phyloP scores from a whole-genome alignment of 2,113 vertebrate species.

The Emydocephalus ijimae region DNA sequence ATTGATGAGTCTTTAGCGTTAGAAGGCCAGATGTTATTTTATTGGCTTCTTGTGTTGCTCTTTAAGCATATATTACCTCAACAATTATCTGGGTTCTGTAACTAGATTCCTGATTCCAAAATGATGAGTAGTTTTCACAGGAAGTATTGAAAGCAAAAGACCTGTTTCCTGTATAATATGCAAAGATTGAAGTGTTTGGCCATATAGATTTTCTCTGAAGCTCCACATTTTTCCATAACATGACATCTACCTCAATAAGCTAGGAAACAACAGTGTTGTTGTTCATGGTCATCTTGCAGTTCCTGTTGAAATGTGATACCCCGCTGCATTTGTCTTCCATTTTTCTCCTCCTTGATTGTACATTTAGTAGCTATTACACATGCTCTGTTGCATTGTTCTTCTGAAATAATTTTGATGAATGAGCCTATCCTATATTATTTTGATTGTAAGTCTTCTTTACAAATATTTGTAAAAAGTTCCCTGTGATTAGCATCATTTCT shows the following conservation, averaged over 20 bases:
- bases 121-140: neutral
- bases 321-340: slow-evolving; percentile 43
- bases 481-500: slow-evolving; percentile 63
- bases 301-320: slow-evolving; percentile 50
- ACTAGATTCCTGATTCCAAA: neutral
- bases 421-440: slow-evolving; percentile 58
- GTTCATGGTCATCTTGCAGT: slow-evolving; percentile 48
- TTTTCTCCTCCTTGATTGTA: slow-evolving; percentile 41
- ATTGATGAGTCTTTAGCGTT: neutral
- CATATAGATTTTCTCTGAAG: neutral
- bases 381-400: slow-evolving; percentile 49
- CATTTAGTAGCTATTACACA: slow-evolving; percentile 15
- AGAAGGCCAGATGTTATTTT: neutral
- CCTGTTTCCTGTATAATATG: neutral
- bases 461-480: slow-evolving; percentile 67
- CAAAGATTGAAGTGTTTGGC: neutral
- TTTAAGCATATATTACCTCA: neutral
- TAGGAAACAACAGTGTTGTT: neutral
- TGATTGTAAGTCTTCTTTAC: slow-evolving; percentile 56
- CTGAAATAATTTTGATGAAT: slow-evolving; percentile 57
- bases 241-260: neutral
- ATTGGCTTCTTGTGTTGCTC: neutral
- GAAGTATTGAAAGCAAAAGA: neutral
- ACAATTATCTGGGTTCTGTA: neutral
- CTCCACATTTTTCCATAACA: neutral